phyloP scores from a whole-genome alignment of 2,797 vertebrate genomes.

The Acrossocheilus wenchowensis region DNA sequence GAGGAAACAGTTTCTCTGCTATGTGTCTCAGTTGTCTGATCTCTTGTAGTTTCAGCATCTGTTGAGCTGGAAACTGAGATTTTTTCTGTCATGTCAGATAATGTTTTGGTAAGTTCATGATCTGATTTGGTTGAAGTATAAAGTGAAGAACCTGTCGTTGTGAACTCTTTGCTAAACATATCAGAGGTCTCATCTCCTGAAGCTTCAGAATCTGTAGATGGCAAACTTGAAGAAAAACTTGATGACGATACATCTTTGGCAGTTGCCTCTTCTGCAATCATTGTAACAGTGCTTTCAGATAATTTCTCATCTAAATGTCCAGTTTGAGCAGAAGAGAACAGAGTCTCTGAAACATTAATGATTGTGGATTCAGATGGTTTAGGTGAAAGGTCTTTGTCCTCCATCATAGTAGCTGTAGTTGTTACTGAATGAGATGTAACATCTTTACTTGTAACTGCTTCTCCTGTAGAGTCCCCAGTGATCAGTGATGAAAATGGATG shows the following conservation, averaged over 20 bases:
- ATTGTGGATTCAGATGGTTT: conserved; percentile 29
- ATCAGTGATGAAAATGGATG: background rate
- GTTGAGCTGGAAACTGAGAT: background rate
- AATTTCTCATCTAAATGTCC: background rate
- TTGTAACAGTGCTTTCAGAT: background rate
- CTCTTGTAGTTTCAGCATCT: fast-evolving
- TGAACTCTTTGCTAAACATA: background rate
- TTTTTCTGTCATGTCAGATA: background rate
- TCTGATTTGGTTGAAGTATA: background rate
- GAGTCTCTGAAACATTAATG: conserved; percentile 37
- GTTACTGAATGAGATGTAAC: background rate
- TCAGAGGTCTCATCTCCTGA: conserved; percentile 37
- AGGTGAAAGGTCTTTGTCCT: background rate
- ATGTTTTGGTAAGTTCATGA: background rate
- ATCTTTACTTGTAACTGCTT: background rate
- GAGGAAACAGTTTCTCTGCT: background rate
- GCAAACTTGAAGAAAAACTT: background rate
- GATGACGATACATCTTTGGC: background rate
- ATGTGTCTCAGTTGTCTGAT: background rate
- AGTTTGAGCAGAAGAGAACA: background rate
- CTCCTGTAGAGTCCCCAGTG: background rate
- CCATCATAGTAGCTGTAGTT: background rate
- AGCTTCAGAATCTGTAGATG: conserved; percentile 25
- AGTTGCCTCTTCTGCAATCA: too few relatives aligned
- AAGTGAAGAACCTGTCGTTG: background rate